Percentiles rank a stretch among this genome's conserved stretches.
Evolutionary conservation across 2,888 invertebrate genomes (phyloP).

Genomic region (Leucoptera coffeella): DNA sequence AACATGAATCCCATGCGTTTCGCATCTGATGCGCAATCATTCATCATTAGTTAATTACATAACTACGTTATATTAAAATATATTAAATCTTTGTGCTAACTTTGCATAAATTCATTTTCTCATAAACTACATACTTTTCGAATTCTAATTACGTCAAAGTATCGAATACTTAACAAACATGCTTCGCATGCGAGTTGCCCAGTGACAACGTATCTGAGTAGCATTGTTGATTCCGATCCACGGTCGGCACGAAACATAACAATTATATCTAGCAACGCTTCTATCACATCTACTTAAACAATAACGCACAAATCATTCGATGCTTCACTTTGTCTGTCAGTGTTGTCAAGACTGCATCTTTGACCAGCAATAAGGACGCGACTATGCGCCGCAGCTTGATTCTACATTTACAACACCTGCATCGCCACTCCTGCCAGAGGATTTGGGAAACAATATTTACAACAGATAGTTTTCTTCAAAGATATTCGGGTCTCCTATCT

Average conservation of each 20-base stretch:
- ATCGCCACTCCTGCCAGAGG: too few species aligned
- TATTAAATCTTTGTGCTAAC: constrained; percentile 55
- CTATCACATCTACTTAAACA: constrained; percentile 5
- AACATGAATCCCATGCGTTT: too few species aligned
- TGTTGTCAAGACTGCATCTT: constrained; percentile 27
- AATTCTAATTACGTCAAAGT: constrained; percentile 21
- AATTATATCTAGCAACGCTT: background rate
- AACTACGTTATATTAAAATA: constrained; percentile 52
- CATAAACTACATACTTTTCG: constrained; percentile 43
- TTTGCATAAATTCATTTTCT: constrained; percentile 48
- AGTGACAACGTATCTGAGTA: constrained; percentile 13
- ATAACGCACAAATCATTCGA: constrained; percentile 6
- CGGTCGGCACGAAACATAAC: background rate
- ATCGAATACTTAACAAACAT: constrained; percentile 27
- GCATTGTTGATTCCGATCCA: constrained; percentile 2
- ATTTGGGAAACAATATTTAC: too few species aligned
- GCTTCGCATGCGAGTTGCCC: constrained; percentile 44
- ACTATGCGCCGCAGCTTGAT: too few species aligned
- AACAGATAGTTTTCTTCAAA: too few species aligned
- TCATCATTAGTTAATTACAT: constrained; percentile 49
- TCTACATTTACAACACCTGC: too few species aligned
- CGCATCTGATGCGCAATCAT: constrained; percentile 43
- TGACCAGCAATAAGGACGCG: too few species aligned
- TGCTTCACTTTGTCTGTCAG: constrained; percentile 10
- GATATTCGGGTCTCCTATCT: too few species aligned